A percentile compares a stretch with the other conserved stretches of the same genome.
Evolutionary conservation across 2,797 vertebrate species (phyloP).

Genomic region (Chanos chanos): DNA sequence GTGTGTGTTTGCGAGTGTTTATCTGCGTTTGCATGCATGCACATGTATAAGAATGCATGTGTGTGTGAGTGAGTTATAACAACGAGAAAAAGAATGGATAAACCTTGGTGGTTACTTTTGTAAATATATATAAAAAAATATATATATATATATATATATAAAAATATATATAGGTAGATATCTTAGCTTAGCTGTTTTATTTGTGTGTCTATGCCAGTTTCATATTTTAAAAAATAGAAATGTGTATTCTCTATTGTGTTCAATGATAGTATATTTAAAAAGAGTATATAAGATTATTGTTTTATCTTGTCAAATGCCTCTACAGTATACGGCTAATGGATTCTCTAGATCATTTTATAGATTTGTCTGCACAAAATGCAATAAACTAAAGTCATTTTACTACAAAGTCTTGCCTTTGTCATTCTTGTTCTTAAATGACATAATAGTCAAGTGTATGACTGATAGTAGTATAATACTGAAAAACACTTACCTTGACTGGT

Average conservation of each 20-base stretch:
- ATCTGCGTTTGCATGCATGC: neutral
- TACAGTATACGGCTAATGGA: slow-evolving; percentile 75
- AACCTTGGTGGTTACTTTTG: slow-evolving; percentile 46
- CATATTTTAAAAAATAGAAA: slow-evolving; percentile 61
- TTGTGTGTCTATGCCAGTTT: slow-evolving; percentile 67
- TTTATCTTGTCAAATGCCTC: slow-evolving; percentile 77
- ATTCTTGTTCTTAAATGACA: slow-evolving; percentile 1
- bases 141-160: slow-evolving; percentile 53
- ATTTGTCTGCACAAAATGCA: slow-evolving; percentile 88
- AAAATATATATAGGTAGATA: slow-evolving; percentile 54
- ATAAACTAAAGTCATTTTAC: slow-evolving; percentile 86
- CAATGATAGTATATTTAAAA: slow-evolving; percentile 62
- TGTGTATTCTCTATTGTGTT: slow-evolving; percentile 67
- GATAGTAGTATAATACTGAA: too few relatives aligned
- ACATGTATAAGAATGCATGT: slow-evolving; percentile 13
- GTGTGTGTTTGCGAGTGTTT: slow-evolving; percentile 1
- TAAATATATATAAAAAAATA: slow-evolving; percentile 57
- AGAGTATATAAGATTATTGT: slow-evolving; percentile 50
- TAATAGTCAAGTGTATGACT: neutral
- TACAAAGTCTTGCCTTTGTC: slow-evolving; percentile 63
- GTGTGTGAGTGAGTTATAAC: slow-evolving; percentile 23
- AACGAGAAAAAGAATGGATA: slow-evolving; percentile 27
- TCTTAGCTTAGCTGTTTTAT: slow-evolving; percentile 67
- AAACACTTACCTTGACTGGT: too few relatives aligned
- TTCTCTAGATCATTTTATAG: slow-evolving; percentile 83